These are phyloP conservation scores for Emydoidea blandingii DNA, from an alignment of 2,797 vertebrate species.

Conservation along the genomic window DNA sequence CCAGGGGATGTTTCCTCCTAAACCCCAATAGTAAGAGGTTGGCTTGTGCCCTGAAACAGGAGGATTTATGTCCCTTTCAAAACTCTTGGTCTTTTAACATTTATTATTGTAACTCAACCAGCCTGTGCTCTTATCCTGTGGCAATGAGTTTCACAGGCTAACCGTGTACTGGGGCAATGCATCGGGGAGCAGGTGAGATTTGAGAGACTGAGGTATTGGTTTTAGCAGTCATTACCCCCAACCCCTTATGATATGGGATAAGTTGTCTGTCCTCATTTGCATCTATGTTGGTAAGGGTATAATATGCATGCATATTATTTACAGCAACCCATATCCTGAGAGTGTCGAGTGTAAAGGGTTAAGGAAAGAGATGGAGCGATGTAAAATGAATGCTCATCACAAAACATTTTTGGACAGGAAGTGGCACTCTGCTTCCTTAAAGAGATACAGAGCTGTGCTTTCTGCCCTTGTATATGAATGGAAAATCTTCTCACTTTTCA, in stretches of 20 bases:
- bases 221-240: background rate
- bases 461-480: constrained; percentile 41
- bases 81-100: background rate
- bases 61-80: background rate
- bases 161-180: background rate
- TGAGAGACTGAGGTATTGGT: background rate
- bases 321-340: background rate
- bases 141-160: background rate
- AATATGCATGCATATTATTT: background rate
- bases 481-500: constrained; percentile 44
- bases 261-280: background rate
- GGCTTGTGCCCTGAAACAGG: background rate
- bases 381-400: constrained; percentile 52
- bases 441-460: constrained; percentile 48
- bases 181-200: background rate
- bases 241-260: background rate
- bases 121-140: background rate
- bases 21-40: background rate
- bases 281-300: background rate
- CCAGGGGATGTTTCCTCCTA: background rate
- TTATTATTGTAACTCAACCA: background rate
- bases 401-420: constrained; percentile 50
- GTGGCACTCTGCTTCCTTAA: constrained; percentile 33
- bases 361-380: constrained; percentile 42
- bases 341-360: constrained; percentile 31